These are phyloP conservation scores for Crypturellus undulatus DNA, from an alignment of 2,113 vertebrate genomes.

Conservation along the genomic window DNA sequence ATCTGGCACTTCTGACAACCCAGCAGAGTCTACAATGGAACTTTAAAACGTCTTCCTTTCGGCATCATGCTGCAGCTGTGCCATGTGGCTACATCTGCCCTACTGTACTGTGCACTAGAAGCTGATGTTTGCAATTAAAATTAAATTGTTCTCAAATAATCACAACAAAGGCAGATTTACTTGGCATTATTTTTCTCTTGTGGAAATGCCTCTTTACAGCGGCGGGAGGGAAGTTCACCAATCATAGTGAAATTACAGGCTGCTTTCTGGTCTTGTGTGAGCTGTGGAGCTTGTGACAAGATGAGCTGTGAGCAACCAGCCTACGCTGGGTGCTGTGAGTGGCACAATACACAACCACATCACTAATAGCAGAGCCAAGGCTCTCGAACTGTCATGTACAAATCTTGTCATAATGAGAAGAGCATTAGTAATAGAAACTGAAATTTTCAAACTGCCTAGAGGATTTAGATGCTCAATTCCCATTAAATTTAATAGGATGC, in stretches of 20 bases:
- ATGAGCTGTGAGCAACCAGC: conserved; percentile 28
- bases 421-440: conserved; percentile 65
- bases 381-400: conserved; percentile 60
- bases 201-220: not conserved
- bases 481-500: conserved; percentile 68
- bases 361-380: not conserved
- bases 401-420: conserved; percentile 66
- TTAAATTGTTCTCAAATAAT: conserved; percentile 31
- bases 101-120: not conserved
- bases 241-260: not conserved
- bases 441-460: conserved; percentile 72
- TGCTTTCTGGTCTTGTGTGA: not conserved
- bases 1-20: conserved; percentile 19
- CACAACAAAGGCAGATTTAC: conserved; percentile 40
- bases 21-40: not conserved
- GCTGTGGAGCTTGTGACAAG: not conserved
- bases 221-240: not conserved
- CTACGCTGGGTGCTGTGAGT: not conserved
- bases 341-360: not conserved
- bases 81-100: not conserved
- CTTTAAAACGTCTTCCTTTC: conserved; percentile 43
- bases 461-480: conserved; percentile 67
- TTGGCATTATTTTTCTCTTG: not conserved
- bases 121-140: conserved; percentile 23
- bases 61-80: not conserved